These are phyloP conservation scores for Astyanax mexicanus DNA, from an alignment of 2,797 vertebrate genomes.

Conservation along the genomic window DNA sequence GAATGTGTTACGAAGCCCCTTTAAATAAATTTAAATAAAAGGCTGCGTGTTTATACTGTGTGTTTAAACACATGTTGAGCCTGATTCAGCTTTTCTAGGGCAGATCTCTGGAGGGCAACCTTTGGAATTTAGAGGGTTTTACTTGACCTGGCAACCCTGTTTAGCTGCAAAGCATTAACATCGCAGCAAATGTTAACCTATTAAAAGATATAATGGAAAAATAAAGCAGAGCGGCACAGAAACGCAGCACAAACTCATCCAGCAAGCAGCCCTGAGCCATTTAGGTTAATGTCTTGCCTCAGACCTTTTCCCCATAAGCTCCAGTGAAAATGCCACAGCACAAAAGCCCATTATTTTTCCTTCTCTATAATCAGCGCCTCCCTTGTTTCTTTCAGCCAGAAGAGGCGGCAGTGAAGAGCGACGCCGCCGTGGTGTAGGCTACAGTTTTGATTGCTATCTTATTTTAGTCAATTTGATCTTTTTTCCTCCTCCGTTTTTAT, in stretches of 20 bases:
- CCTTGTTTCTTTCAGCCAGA: background rate
- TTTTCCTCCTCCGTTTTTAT: background rate
- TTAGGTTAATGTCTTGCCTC: background rate
- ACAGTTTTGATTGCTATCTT: conserved; percentile 9
- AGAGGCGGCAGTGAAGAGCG: conserved; percentile 6
- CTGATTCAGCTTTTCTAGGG: too few relatives aligned
- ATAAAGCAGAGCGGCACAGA: background rate
- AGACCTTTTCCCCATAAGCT: background rate
- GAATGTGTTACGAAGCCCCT: too few relatives aligned
- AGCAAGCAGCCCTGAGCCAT: conserved; percentile 6
- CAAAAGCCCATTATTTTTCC: conserved; percentile 13
- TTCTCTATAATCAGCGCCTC: conserved; percentile 28
- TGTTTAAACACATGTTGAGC: too few relatives aligned
- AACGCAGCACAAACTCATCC: background rate
- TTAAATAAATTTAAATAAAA: too few relatives aligned
- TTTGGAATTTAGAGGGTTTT: too few relatives aligned
- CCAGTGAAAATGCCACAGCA: conserved; percentile 8
- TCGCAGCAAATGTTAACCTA: background rate
- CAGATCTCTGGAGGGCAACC: too few relatives aligned
- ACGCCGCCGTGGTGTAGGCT: background rate
- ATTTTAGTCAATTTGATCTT: conserved; percentile 20
- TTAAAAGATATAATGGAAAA: background rate
- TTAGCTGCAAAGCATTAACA: too few relatives aligned
- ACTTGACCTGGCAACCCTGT: too few relatives aligned
- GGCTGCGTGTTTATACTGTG: too few relatives aligned